These are phyloP conservation scores for Andrena cerasifolii DNA, from an alignment of 1,140 invertebrate genomes.

Conservation along the genomic window DNA sequence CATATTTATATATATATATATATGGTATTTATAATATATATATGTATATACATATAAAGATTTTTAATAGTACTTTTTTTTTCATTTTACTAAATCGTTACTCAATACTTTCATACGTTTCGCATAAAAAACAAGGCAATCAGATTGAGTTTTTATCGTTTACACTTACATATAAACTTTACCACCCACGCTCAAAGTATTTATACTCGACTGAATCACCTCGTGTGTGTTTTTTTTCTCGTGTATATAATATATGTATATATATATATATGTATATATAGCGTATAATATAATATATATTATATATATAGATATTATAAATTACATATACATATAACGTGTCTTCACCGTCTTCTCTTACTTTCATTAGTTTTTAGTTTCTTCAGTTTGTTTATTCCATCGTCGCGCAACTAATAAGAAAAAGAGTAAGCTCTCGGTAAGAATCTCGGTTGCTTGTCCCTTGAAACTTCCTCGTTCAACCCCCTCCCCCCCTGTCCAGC, in stretches of 20 bases:
- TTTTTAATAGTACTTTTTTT: conserved; percentile 70
- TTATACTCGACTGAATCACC: conserved; percentile 60
- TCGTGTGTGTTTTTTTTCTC: conserved; percentile 36
- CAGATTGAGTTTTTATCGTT: conserved; percentile 79
- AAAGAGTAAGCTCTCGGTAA: conserved; percentile 77
- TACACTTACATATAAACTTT: conserved; percentile 75
- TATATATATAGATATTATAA: conserved; percentile 44
- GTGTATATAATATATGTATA: conserved; percentile 30
- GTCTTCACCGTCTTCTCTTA: conserved; percentile 55
- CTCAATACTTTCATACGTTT: conserved; percentile 79
- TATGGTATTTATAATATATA: conserved; percentile 54
- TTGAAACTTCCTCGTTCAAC: background rate
- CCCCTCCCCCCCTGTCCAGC: background rate
- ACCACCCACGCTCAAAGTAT: conserved; percentile 58
- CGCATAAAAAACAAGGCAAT: conserved; percentile 82
- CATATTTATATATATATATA: conserved; percentile 46
- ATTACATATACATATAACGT: conserved; percentile 72
- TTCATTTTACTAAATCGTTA: conserved; percentile 72
- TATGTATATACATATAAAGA: conserved; percentile 58
- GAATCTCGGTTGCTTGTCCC: conserved; percentile 57
- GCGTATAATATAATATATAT: conserved; percentile 26
- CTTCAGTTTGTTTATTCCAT: conserved; percentile 8
- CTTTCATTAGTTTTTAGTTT: conserved; percentile 47
- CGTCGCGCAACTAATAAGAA: conserved; percentile 76
- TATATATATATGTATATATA: conserved; percentile 51